Conservation (phyloP, 2,888 invertebrate species). For the Psylliodes chrysocephalus region DNA sequence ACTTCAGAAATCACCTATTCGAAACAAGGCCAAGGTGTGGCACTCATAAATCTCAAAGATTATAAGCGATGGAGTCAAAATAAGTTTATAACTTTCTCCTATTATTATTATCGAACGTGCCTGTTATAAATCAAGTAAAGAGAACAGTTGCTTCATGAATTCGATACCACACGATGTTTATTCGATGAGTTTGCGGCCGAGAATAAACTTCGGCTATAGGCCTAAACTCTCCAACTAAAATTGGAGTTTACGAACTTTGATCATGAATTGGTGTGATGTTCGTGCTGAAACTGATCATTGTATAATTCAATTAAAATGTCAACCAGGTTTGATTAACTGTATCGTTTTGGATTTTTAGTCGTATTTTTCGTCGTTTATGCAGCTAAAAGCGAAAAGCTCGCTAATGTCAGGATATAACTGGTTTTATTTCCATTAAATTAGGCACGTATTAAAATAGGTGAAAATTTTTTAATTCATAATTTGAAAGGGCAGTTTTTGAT, state of each 20-base stretch:
- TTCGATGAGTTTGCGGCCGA: conserved; percentile 26
- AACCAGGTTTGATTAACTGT: conserved; percentile 24
- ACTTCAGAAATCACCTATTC: neutral
- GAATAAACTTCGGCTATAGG: conserved; percentile 27
- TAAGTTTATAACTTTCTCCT: conserved; percentile 30
- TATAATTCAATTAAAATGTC: conserved; percentile 27
- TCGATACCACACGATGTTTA: conserved; percentile 30
- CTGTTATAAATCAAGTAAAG: conserved; percentile 22
- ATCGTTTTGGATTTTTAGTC: neutral
- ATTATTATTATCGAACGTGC: conserved; percentile 23
- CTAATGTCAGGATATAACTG: too few species aligned
- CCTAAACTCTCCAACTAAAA: conserved; percentile 28
- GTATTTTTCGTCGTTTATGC: neutral
- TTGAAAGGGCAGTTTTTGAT: too few species aligned
- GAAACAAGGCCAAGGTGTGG: conserved; percentile 7
- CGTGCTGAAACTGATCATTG: conserved; percentile 28
- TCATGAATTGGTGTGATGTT: conserved; percentile 26
- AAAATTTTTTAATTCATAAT: too few species aligned
- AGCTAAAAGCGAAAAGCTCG: neutral
- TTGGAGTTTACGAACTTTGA: conserved; percentile 29
- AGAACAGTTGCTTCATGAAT: conserved; percentile 30
- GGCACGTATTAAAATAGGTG: too few species aligned
- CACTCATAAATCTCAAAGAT: conserved; percentile 17
- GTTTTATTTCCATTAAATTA: too few species aligned
- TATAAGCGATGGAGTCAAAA: conserved; percentile 25